Percentiles rank a stretch among this genome's conserved stretches.
phyloP scores from a whole-genome alignment of 2,797 vertebrate species.

The Macrochelys suwanniensis region DNA sequence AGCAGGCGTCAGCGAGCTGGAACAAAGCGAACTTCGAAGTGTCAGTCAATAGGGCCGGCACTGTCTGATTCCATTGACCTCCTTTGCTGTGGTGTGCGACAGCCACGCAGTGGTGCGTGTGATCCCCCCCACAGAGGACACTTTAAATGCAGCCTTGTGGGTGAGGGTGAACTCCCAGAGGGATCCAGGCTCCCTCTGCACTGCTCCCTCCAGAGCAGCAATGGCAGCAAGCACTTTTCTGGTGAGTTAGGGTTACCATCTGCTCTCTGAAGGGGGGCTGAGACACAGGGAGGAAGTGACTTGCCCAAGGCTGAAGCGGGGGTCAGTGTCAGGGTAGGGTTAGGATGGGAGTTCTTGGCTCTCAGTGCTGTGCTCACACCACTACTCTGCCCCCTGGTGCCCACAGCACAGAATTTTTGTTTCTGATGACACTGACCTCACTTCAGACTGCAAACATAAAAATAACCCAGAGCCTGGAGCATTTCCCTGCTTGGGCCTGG shows the following conservation, averaged over 20 bases:
- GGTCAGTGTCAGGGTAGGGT: not conserved
- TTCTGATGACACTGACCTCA: not conserved
- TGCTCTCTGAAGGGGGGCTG: not conserved
- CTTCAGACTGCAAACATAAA: not conserved
- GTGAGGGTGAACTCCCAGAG: not conserved
- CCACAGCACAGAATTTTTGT: not conserved
- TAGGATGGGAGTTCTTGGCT: not conserved
- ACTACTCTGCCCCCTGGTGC: not conserved
- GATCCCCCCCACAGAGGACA: not conserved
- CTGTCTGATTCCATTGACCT: constrained; percentile 70
- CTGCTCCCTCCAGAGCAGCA: not conserved
- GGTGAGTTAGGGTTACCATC: not conserved
- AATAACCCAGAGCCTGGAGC: not conserved
- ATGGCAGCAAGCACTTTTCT: not conserved
- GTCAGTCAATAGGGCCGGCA: constrained; percentile 67
- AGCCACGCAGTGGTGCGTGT: not conserved
- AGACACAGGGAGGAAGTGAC: not conserved
- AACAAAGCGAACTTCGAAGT: constrained; percentile 64
- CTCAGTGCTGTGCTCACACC: not conserved
- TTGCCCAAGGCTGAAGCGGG: not conserved
- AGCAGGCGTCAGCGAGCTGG: not conserved
- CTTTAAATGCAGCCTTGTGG: not conserved
- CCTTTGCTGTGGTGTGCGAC: not conserved
- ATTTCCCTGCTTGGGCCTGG: not conserved
- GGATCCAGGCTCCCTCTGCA: not conserved